Conservation (phyloP, 2,888 invertebrate species). For the Meiosimyza platycephala region DNA sequence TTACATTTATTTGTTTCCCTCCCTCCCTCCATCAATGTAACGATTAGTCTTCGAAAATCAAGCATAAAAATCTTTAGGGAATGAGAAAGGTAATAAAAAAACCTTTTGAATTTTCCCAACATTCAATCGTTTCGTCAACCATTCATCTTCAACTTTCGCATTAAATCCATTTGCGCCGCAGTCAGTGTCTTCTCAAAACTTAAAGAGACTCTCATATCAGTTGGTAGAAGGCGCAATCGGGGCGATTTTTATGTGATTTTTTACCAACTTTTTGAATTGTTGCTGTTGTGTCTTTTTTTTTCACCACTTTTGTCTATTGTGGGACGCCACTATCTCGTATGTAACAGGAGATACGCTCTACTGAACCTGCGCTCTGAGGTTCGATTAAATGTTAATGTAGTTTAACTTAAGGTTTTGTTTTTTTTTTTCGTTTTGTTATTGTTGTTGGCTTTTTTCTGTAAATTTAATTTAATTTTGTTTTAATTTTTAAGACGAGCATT, state of each 20-base stretch:
- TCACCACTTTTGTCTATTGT: slow-evolving; percentile 38
- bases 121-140: slow-evolving; percentile 19
- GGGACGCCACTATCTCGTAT: slow-evolving; percentile 46
- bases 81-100: neutral
- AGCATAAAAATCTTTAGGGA: slow-evolving; percentile 28
- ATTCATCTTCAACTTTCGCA: slow-evolving; percentile 6
- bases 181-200: neutral
- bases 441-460: slow-evolving; percentile 32
- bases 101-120: slow-evolving; percentile 22
- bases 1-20: too few species aligned
- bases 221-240: slow-evolving; percentile 58
- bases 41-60: slow-evolving; percentile 32
- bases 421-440: slow-evolving; percentile 51
- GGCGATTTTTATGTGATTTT: slow-evolving; percentile 64
- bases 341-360: slow-evolving; percentile 65
- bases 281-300: slow-evolving; percentile 35
- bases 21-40: slow-evolving; percentile 18
- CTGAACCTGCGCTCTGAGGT: slow-evolving; percentile 65
- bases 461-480: slow-evolving; percentile 36
- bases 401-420: slow-evolving; percentile 61
- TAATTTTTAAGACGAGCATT: slow-evolving; percentile 35
- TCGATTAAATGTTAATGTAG: slow-evolving; percentile 67
- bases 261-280: slow-evolving; percentile 53
- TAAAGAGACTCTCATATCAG: neutral
- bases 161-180: neutral